A percentile compares a stretch with the other conserved stretches of the same genome.
Evolutionary conservation across 2,888 invertebrate species (phyloP).

Genomic region (Hylaea fasciaria): DNA sequence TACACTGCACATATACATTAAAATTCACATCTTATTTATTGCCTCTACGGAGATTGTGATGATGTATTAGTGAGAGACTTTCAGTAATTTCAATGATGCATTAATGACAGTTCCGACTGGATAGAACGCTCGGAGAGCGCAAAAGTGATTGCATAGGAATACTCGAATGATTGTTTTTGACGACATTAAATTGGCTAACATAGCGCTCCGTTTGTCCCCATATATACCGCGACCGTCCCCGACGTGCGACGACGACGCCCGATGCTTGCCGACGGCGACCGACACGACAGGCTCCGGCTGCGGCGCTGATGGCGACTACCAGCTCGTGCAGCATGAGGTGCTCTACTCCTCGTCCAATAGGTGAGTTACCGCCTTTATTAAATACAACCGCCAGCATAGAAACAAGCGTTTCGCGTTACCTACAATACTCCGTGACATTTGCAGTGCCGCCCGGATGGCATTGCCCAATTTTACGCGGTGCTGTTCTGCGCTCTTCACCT

Average conservation of each 20-base stretch:
- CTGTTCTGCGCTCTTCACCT: no score
- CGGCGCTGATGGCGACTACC: constrained; percentile 98
- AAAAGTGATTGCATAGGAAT: no score
- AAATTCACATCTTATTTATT: no score
- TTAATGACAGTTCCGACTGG: no score
- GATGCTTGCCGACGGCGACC: constrained; percentile 54
- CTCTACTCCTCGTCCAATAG: constrained; percentile 98
- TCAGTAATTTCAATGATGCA: no score
- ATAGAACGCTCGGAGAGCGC: no score
- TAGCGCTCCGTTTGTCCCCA: constrained; percentile 65
- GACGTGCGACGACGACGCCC: constrained; percentile 42
- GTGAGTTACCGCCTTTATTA: constrained; percentile 78
- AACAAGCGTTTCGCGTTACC: not conserved
- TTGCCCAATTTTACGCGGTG: no score
- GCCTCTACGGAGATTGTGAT: no score
- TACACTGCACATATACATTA: constrained; percentile 22
- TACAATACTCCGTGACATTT: no score
- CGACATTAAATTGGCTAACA: constrained; percentile 42
- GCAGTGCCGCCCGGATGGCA: no score
- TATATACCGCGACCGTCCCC: constrained; percentile 40
- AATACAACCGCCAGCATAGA: not conserved
- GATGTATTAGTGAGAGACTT: no score
- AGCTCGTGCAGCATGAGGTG: constrained; percentile 99
- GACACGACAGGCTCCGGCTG: constrained; percentile 89
- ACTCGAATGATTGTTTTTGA: no score